Base-by-base conservation (phyloP, 1,140 invertebrate species). In the Brevipalpus yothersi region DNA sequence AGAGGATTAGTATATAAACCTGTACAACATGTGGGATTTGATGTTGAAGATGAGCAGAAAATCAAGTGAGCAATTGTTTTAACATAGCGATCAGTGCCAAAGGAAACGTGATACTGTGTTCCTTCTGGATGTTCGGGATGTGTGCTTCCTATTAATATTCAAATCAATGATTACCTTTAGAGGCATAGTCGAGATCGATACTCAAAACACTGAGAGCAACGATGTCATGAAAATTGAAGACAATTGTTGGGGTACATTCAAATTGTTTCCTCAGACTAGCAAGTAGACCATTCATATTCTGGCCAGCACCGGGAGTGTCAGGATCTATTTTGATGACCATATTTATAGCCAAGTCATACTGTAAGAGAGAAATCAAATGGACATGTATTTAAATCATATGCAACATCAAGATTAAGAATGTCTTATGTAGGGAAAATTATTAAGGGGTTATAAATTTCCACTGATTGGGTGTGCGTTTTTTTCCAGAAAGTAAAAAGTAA, bases 101-200 rank as follows among this genome's bases (percentile, higher is more conserved):
- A 31, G 31, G 31, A 31, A 31, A 31, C 31, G 5, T 31, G 31
- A 31, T 2, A 31, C 5, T 5, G 5, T 31, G 31, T 31, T 31
- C 31, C 31, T 31, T 5, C 5, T 2, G 31, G 31, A 31, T 31
- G n/a, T n/a, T n/a, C n/a, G n/a, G n/a, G n/a, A n/a, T n/a, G n/a
- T n/a, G 31, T 31, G 31, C 31, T 3, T 31, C 31, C 31, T 31
- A 31, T 31, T 31, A 3, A 5, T 31, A 31, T 2, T 31, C 5
- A 5, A 31, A 31, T 31, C 5, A 5, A 31, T 31, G 49, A 10
- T 64, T 66, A 75, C 74, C 84, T 71, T 79, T 81, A 39, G 82
- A 84, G 58, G 86, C 85, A 75, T 82, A 89, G 65, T 89, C 84
- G 60, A 88, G 72, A 74, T 92, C 87, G 47, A 86, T 81, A 74